Base-by-base conservation (phyloP, 2,797 vertebrate genomes). In the Borostomias antarcticus region DNA sequence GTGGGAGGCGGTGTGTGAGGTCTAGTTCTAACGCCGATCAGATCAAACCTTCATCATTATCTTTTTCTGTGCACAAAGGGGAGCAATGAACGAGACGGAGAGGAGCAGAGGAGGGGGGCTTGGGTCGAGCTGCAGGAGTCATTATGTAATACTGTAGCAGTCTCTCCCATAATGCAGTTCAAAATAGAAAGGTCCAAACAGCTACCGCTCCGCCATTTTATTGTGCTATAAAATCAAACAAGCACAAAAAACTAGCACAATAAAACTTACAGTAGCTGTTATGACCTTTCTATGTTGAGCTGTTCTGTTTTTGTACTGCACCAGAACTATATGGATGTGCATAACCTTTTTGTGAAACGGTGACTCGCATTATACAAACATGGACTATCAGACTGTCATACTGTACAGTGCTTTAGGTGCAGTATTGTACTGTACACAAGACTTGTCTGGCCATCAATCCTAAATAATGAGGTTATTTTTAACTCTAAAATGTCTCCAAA, bases 81-180 rank as follows among this genome's bases (percentile, higher is more conserved):
- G 37, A 51, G 58, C 4, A 37, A 54, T 47, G 29, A 47, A 15
- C 5, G 17, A 11, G 40, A 56, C 58, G 21, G 23, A 25, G 37
- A 35, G 15, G 62, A 43, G 64, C 32, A n/a, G 67, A 64, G 29
- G 65, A 2, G 1, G 58, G 65, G 67, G 64, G 47, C 29, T 33
- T 69, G 63, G 73, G 69, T 66, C 54, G 64, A 69, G 74, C 53
- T 77, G 70, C 67, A 72, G 59, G 58, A 73, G 74, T 74, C 62
- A 56, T 76, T 72, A 83, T 62, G 65, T 79, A 80, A 81, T 77
- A 17, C 51, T 65, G 64, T 70, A 60, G n/a, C n/a, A n/a, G n/a
- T n/a, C n/a, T n/a, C n/a, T n/a, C n/a, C n/a, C n/a, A n/a, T n/a
- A n/a, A n/a, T n/a, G n/a, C n/a, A n/a, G n/a, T n/a, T n/a, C n/a